These are phyloP conservation scores for Acrossocheilus wenchowensis DNA, from an alignment of 2,797 vertebrate species.

Conservation along the genomic window DNA sequence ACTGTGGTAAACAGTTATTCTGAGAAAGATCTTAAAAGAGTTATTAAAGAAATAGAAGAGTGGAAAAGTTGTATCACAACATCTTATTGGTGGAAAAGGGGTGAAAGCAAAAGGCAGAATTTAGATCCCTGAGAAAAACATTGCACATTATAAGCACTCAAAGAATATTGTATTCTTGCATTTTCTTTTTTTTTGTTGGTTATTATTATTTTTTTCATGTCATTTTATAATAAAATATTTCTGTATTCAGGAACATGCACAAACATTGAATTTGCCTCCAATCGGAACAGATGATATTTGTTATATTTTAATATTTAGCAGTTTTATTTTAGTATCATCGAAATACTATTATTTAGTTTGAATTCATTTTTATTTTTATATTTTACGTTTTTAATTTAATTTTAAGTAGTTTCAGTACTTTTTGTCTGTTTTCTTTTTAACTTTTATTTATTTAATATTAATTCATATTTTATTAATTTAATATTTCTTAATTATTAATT, in stretches of 20 bases:
- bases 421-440: background rate
- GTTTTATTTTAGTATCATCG: background rate
- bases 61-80: background rate
- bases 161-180: no score
- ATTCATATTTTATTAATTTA: no score
- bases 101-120: background rate
- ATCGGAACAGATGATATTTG: background rate
- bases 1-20: background rate
- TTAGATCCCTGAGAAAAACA: background rate
- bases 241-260: background rate
- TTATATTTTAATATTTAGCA: background rate
- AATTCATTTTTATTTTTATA: background rate
- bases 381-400: background rate
- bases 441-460: no score
- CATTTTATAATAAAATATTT: background rate
- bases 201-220: background rate
- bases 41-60: background rate
- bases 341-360: background rate
- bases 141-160: background rate
- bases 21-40: background rate
- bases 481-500: no score
- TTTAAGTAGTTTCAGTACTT: background rate
- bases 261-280: background rate
- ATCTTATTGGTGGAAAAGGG: background rate
- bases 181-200: background rate